Evolutionary conservation across 2,888 invertebrate genomes (phyloP).

Genomic region (Pheosia gnoma): DNA sequence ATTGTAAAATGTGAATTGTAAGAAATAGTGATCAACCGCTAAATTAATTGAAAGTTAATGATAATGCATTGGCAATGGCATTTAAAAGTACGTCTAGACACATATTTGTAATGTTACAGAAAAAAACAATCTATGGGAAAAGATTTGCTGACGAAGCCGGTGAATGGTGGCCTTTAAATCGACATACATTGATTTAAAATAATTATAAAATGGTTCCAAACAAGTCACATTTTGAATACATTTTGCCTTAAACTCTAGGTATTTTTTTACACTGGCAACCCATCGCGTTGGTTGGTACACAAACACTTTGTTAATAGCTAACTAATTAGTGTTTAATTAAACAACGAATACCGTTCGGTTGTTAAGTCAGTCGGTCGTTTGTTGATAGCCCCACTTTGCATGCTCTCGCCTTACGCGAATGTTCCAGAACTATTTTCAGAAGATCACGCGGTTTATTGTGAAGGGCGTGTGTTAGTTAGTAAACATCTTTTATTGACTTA

Average conservation of each 20-base stretch:
- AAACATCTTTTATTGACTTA: too few species aligned
- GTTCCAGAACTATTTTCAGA: slow-evolving; percentile 16
- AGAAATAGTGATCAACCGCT: too few species aligned
- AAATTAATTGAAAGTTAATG: too few species aligned
- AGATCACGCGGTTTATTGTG: background rate
- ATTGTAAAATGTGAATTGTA: background rate
- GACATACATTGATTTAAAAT: too few species aligned
- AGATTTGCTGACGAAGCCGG: too few species aligned
- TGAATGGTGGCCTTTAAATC: too few species aligned
- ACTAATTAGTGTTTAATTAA: slow-evolving; percentile 74
- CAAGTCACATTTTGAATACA: background rate
- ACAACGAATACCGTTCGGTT: slow-evolving; percentile 38
- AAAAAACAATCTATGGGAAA: too few species aligned
- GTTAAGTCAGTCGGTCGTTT: slow-evolving; percentile 28
- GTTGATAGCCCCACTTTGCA: slow-evolving; percentile 28
- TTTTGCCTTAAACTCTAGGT: slow-evolving; percentile 7
- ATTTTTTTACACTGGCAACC: slow-evolving; percentile 26
- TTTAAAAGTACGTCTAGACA: too few species aligned
- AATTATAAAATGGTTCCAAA: too few species aligned
- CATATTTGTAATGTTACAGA: too few species aligned
- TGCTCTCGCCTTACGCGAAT: background rate
- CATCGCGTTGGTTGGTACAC: slow-evolving; percentile 36
- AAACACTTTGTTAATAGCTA: slow-evolving; percentile 57
- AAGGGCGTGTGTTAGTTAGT: background rate
- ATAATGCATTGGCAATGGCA: too few species aligned